Evolutionary conservation across 2,888 invertebrate genomes (phyloP), one percentile per base, ranked within the genome.

Genomic region (Hemithea aestivaria): DNA sequence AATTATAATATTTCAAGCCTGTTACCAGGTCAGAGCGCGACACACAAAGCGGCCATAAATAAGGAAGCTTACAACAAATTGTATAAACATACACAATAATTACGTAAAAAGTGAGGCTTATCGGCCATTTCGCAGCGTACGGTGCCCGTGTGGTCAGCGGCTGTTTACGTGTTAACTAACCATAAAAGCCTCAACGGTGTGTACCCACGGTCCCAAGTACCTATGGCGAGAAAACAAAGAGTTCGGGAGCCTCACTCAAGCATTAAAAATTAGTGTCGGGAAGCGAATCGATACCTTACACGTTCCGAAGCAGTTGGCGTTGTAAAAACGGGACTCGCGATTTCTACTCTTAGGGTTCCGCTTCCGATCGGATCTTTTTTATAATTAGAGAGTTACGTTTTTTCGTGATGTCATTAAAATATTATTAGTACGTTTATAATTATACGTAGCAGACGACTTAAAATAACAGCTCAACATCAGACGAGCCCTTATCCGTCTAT

Each of bases 241-340:
- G 33, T 42, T 39, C 35, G 41, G 44, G 35, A 33, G 26, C 34
- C 36, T 40, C 24, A 35, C 23, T 40, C 33, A 37, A 10, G 44
- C 52, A 45, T 53, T 48, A 46, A 48, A 50, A 48, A 50, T 46
- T 48, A 44, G 50, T 45, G 44, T 45, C 41, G 40, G 49, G 31
- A 45, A 42, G 37, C 32, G 22, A 45, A 50, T 45, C 40, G 45
- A 52, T 49, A 48, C 48, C 44, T 20, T 39, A 41, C 35, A 37
- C 34, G 40, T 34, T 35, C 40, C 35, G 39, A 41, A 31, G 26
- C 51, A 48, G 45, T 34, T 42, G 47, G 42, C 10, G 30, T 30
- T 12, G 28, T 34, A 43, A 32, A 39, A 42, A 36, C 26, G 26
- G 35, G 34, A 26, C 23, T 24, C 24, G 10, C 29, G 29, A 35